Conservation (phyloP, 2,888 invertebrate genomes). For the Pachymerium ferrugineum region DNA sequence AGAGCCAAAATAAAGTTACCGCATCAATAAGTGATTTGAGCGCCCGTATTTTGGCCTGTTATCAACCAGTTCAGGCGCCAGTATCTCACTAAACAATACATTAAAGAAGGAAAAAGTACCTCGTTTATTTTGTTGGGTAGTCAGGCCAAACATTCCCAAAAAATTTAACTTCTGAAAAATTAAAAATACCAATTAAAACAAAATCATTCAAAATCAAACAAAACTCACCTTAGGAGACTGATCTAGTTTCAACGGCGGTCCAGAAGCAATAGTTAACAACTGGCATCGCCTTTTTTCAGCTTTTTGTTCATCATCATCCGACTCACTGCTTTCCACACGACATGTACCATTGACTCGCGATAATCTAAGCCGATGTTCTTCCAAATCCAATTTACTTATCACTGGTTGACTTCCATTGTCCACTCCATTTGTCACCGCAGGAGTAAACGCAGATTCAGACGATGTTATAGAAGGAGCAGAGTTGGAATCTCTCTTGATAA, state of each 20-base stretch:
- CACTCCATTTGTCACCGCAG: background rate
- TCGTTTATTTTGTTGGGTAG: slow-evolving; percentile 42
- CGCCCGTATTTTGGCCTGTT: background rate
- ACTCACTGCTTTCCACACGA: slow-evolving; percentile 31
- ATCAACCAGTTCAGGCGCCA: background rate
- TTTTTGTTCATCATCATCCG: slow-evolving; percentile 42
- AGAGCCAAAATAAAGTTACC: background rate
- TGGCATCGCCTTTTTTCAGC: slow-evolving; percentile 38
- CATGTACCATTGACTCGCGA: slow-evolving; percentile 40
- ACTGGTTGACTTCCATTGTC: background rate
- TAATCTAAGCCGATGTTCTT: slow-evolving; percentile 42
- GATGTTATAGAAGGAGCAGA: background rate
- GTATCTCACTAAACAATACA: background rate
- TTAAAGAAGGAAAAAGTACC: slow-evolving; percentile 28
- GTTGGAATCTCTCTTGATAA: background rate
- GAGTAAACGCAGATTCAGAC: background rate
- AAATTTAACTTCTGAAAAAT: slow-evolving; percentile 41
- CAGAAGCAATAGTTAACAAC: slow-evolving; percentile 42
- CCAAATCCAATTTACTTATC: slow-evolving; percentile 46
- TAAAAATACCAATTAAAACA: background rate
- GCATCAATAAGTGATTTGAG: background rate
- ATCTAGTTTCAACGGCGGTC: slow-evolving; percentile 44
- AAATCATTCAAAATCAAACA: background rate
- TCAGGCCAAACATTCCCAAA: slow-evolving; percentile 42
- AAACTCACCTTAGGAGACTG: slow-evolving; percentile 39